These are phyloP conservation scores for Thunnus maccoyii DNA, from an alignment of 2,113 vertebrate species.

Conservation along the genomic window DNA sequence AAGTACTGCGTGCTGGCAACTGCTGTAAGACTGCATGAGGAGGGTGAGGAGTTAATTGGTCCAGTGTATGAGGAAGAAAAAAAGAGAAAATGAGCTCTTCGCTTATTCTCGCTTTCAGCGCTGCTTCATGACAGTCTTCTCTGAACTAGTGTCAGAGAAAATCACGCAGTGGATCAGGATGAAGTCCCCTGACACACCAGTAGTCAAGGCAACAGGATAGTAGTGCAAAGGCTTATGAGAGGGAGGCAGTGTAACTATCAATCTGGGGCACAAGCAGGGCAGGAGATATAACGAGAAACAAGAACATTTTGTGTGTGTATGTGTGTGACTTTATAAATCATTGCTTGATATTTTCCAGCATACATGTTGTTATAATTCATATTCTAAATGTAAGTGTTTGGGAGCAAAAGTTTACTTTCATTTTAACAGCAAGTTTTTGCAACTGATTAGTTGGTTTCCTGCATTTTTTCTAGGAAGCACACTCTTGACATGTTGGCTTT, in stretches of 20 bases:
- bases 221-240: slow-evolving; percentile 60
- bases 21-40: slow-evolving; percentile 28
- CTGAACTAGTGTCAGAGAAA: slow-evolving; percentile 71
- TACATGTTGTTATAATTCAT: not conserved
- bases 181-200: slow-evolving; percentile 77
- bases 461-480: not conserved
- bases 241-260: slow-evolving; percentile 58
- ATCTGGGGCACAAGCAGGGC: slow-evolving; percentile 61
- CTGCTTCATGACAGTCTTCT: slow-evolving; percentile 46
- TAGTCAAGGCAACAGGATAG: slow-evolving; percentile 80
- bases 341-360: not conserved
- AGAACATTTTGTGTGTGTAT: not conserved
- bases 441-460: not conserved
- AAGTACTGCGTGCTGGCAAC: slow-evolving; percentile 2
- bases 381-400: not conserved
- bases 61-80: not conserved
- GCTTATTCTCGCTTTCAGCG: slow-evolving; percentile 46
- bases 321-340: not conserved
- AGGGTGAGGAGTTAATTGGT: slow-evolving; percentile 37
- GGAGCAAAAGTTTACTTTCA: not conserved
- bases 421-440: not conserved
- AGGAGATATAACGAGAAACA: slow-evolving; percentile 34
- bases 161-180: slow-evolving; percentile 64
- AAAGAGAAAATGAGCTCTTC: slow-evolving; percentile 46
- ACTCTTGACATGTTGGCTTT: slow-evolving; percentile 2